A percentile compares a stretch with the other conserved stretches of the same genome.
These are phyloP conservation scores for Eleutherodactylus coqui DNA, from an alignment of 2,797 vertebrate genomes.

Conservation along the genomic window DNA sequence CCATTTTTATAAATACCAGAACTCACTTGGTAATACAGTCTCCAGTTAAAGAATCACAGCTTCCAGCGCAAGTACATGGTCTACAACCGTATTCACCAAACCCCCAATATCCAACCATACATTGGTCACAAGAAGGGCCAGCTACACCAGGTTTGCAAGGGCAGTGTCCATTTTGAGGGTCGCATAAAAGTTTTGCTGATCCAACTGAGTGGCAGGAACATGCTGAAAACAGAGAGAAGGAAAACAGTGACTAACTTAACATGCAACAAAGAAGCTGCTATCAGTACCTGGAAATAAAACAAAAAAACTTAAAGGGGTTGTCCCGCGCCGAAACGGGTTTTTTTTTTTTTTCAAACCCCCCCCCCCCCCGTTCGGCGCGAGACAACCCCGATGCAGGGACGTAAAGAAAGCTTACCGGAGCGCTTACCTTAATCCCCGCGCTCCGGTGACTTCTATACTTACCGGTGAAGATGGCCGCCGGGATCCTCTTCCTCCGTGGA, in stretches of 20 bases:
- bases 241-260: neutral
- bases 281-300: neutral
- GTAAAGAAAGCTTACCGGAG: no score
- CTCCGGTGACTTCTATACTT: no score
- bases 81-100: constrained; percentile 90
- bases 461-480: no score
- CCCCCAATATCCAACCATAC: constrained; percentile 96
- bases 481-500: no score
- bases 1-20: neutral
- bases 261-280: neutral
- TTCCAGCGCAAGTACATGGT: constrained; percentile 89
- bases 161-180: constrained; percentile 89
- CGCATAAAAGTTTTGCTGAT: constrained; percentile 84
- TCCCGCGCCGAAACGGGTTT: no score
- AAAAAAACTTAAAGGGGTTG: no score
- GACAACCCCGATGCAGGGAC: no score
- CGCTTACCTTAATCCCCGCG: no score
- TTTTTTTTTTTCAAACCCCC: no score
- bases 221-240: constrained; percentile 73
- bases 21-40: constrained; percentile 86
- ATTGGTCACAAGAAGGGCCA: constrained; percentile 85
- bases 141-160: constrained; percentile 93
- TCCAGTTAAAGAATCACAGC: constrained; percentile 89
- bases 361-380: no score
- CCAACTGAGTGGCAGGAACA: constrained; percentile 89